Base-by-base conservation (phyloP, 2,888 invertebrate species). In the Sipha maydis region DNA sequence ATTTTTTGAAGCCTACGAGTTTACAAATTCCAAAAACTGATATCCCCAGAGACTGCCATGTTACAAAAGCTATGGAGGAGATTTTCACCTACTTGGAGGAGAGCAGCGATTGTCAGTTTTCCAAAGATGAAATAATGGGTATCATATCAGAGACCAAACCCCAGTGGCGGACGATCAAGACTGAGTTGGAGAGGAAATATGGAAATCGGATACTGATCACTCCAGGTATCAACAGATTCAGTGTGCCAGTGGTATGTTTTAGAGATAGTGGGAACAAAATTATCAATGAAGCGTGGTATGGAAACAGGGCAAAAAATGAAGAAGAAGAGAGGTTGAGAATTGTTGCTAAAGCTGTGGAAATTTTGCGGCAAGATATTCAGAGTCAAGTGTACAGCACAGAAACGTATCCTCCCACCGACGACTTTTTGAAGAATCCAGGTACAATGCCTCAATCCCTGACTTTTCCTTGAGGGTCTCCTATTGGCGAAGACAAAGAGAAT, bases 271-370 rank as follows among this genome's bases (percentile, higher is more conserved):
- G 77, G 34, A 31, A 77, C 25, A 77, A n/a, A 31, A 34, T 34
- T 31, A 25, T 77, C 25, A 77, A n/a, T 77, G 25, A n/a, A n/a
- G 77, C 77, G 34, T 77, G 77, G 77, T 77, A 31, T 77, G 31
- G 41, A 48, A 34, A 79, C 48, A 38, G 31, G 56, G 41, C 54
- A 17, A 31, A 69, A 69, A 69, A 79, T 79, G 48, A 38, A 48
- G 54, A 79, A 54, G 79, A 79, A 31, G 79, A 79, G 79, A 38
- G 79, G 56, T 48, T 54, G 79, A 38, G 79, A 48, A 79, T 79
- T 19, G 79, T 79, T 79, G 56, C 25, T 56, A 54, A 38, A 48
- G 79, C 79, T 48, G 79, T 61, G 54, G 54, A 54, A 38, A 79
- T 79, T 48, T 56, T 79, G n/a, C 5, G 48, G 54, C 48, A 79